These are phyloP conservation scores for Muricea muricata DNA, from an alignment of 92 coral and sea anemone species.

Conservation along the genomic window DNA sequence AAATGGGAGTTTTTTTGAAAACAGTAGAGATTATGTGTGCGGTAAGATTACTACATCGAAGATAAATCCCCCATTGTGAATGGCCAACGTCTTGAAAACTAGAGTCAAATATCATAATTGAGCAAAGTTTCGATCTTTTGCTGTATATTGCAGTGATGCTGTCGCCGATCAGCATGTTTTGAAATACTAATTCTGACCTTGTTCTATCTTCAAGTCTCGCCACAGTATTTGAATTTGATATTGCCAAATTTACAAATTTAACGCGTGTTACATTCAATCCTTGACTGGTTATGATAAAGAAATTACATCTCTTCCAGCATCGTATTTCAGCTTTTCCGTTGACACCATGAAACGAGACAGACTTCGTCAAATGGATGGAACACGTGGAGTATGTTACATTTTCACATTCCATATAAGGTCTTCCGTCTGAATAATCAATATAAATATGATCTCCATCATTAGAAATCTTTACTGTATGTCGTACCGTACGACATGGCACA, in stretches of 20 bases:
- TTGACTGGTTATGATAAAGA: no score
- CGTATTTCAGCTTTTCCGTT: not conserved
- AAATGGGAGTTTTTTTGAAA: not conserved
- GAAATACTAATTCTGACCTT: not conserved
- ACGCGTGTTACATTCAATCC: no score
- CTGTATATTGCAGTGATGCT: not conserved
- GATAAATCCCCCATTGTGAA: not conserved
- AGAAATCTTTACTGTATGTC: not conserved
- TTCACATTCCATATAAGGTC: no score
- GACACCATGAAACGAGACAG: not conserved
- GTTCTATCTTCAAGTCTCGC: not conserved
- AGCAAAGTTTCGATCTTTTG: not conserved
- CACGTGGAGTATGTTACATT: no score
- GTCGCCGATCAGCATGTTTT: not conserved
- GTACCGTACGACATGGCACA: not conserved
- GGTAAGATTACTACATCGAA: not conserved
- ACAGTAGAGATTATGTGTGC: not conserved
- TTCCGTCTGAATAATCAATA: not conserved
- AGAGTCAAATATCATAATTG: not conserved
- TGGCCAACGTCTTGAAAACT: not conserved
- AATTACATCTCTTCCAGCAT: not conserved
- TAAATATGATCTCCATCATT: not conserved
- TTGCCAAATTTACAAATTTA: no score
- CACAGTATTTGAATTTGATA: not conserved
- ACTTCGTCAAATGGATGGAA: not conserved